Conservation (phyloP, 1,140 invertebrate genomes). For the Drosophila auraria region DNA sequence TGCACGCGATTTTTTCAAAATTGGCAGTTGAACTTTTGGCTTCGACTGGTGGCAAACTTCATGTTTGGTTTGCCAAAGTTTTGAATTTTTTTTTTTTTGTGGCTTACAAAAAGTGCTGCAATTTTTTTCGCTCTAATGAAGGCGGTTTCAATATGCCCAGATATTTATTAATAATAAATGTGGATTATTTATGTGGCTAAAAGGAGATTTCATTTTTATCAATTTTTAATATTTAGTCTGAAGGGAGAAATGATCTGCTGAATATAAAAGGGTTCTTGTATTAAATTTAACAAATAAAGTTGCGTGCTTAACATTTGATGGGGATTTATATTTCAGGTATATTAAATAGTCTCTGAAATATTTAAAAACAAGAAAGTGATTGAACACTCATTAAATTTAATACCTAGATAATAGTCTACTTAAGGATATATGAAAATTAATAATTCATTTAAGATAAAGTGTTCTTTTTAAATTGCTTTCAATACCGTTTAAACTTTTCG, state of each 20-base stretch:
- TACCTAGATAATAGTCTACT: too few species aligned
- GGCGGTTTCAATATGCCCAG: constrained; percentile 2
- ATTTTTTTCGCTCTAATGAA: constrained; percentile 6
- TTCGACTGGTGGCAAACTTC: constrained; percentile 13
- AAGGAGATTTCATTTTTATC: neutral
- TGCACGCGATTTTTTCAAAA: constrained; percentile 16
- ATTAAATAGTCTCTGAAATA: too few species aligned
- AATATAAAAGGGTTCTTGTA: too few species aligned
- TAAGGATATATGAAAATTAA: too few species aligned
- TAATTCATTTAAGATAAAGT: too few species aligned
- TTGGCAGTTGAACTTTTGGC: constrained; percentile 48
- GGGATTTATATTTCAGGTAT: too few species aligned
- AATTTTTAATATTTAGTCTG: constrained; percentile 6
- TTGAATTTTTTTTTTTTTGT: constrained; percentile 8
- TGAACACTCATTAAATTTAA: too few species aligned
- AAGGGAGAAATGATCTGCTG: too few species aligned
- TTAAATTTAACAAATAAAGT: too few species aligned
- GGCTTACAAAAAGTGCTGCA: constrained; percentile 1
- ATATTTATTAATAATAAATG: constrained; percentile 26
- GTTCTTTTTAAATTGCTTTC: too few species aligned
- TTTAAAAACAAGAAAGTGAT: too few species aligned
- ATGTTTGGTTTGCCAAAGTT: constrained; percentile 4
- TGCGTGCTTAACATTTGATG: too few species aligned
- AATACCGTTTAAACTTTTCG: neutral
- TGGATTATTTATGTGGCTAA: neutral